Conservation (phyloP, 2,113 vertebrate species). For the cat (Felis catus) region F.catus_Fca126_mat1.0 CM031413.1:114551501-114552000, state of each 20-base stretch:
- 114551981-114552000: not conserved
- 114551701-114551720: not conserved
- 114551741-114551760: not conserved
- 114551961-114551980: not conserved
- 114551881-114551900: constrained; percentile 38
- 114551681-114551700: not conserved
- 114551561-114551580: constrained; percentile 4
- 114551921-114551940: not conserved
- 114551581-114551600: not conserved
- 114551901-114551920: constrained; percentile 53
- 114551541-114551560: not conserved
- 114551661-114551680: constrained; percentile 7
- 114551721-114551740: not conserved
- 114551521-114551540: not conserved
- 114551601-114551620: constrained; percentile 7
- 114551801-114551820: constrained; percentile 2
- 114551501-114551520: not conserved
- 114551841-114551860: not conserved
- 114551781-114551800: not conserved
- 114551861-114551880: not conserved
- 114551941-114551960: not conserved
- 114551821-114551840: not conserved
- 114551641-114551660: not conserved
- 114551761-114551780: not conserved
- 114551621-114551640: not conserved